Base-by-base conservation (phyloP, 1,140 invertebrate species). In the Zaprionus africanus region DNA sequence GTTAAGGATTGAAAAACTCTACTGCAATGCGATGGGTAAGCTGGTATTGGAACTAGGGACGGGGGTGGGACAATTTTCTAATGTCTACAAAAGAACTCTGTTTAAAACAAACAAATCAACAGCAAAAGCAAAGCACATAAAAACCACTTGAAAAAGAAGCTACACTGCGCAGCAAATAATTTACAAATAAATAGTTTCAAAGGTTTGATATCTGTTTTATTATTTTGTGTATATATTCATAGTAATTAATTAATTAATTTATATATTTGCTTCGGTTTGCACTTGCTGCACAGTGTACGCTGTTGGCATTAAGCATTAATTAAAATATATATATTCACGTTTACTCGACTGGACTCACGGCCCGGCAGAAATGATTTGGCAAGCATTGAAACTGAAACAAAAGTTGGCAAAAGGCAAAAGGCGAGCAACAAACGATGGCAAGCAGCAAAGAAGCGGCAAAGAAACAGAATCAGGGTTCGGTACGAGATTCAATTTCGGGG, bases 81-180 rank as follows among this genome's bases (percentile, higher is more conserved):
- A 65, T 41, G 7, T 36, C 84, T 87, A 84, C 84, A 87, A 86
- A 60, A 24, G 15, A 87, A 72, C 53, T 26, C 54, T 59, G 36
- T 76, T 88, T 90, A 88, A 88, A 88, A 88, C 85, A 88, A 88
- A 88, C 85, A 88, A 88, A 88, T 88, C 78, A 76, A 69, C 54
- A 78, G 53, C 46, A 19, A 77, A 73, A 78, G 64, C 59, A 77
- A 79, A 72, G 64, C 61, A 79, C 69, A 74, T 68, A 79, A 64
- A 78, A 68, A 63, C 63, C n/a, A 34, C 54, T 74, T 74, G 15
- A 41, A 65, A 19, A 17, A 51, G 41, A 41, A 19, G 54, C 73
- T 41, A 65, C 61, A 77, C 54, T 73, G 61, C 43, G 49, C 19
- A 60, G 54, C 62, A 73, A 34, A 7, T 28, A 7, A 2, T 31